phyloP scores from a whole-genome alignment of 2,888 invertebrate genomes.

The Teleogryllus oceanicus region DNA sequence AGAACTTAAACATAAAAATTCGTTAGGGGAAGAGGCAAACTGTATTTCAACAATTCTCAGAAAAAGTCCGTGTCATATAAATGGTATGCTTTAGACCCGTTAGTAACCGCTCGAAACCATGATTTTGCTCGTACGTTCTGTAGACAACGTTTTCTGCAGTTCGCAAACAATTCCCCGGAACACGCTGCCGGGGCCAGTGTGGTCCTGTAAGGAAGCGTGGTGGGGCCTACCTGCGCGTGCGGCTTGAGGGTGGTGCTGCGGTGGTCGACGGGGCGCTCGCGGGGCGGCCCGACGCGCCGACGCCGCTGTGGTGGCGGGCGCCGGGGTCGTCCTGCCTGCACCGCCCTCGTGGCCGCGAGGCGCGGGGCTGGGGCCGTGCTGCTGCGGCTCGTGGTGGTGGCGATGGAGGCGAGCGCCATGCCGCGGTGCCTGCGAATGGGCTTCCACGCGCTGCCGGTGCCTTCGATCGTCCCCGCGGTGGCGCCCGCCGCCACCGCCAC shows the following conservation, averaged over 20 bases:
- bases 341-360: not conserved
- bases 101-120: too few relatives aligned
- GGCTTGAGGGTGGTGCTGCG: not conserved
- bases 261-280: not conserved
- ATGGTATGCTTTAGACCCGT: too few relatives aligned
- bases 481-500: not conserved
- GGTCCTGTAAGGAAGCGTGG: too few relatives aligned
- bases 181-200: too few relatives aligned
- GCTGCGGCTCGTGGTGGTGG: too few relatives aligned
- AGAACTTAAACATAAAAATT: too few relatives aligned
- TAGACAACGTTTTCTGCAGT: too few relatives aligned
- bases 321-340: not conserved
- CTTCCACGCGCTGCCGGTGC: not conserved
- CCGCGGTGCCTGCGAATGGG: not conserved
- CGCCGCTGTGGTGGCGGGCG: not conserved
- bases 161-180: too few relatives aligned
- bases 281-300: not conserved
- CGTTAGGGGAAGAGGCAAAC: too few relatives aligned
- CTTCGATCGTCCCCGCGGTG: not conserved
- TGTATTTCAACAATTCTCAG: too few relatives aligned
- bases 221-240: not conserved
- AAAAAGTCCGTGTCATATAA: too few relatives aligned
- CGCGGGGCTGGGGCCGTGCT: not conserved
- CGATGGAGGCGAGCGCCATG: not conserved
- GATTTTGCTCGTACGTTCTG: too few relatives aligned